Percentiles rank a stretch among this genome's conserved stretches.
phyloP scores from a whole-genome alignment of 2,888 invertebrate species.

The Automeris io region DNA sequence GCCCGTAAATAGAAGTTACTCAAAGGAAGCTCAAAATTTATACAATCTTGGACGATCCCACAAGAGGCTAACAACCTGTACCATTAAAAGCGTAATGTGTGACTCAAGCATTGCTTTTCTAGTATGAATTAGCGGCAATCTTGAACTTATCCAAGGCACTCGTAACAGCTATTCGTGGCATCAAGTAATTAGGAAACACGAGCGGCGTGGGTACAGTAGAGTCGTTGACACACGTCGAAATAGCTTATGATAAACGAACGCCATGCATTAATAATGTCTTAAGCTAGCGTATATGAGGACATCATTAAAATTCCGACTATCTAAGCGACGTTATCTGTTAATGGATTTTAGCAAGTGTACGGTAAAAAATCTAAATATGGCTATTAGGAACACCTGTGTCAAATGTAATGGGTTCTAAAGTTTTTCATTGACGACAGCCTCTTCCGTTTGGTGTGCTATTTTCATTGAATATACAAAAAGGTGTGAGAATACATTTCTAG shows the following conservation, averaged over 20 bases:
- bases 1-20: too few relatives aligned
- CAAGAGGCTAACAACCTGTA: slow-evolving; percentile 2
- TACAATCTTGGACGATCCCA: background rate
- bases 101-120: slow-evolving; percentile 2
- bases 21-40: background rate
- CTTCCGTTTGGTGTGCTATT: too few relatives aligned
- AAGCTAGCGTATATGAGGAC: slow-evolving; percentile 12
- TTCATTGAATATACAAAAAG: too few relatives aligned
- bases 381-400: background rate
- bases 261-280: slow-evolving; percentile 14
- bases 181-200: slow-evolving; percentile 5
- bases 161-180: background rate
- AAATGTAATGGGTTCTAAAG: background rate
- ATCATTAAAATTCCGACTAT: slow-evolving; percentile 11
- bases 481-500: too few relatives aligned
- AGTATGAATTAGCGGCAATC: background rate
- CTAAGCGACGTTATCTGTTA: background rate
- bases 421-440: background rate
- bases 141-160: background rate
- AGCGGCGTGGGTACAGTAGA: slow-evolving; percentile 8
- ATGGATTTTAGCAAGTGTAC: background rate
- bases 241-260: slow-evolving; percentile 21
- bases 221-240: slow-evolving; percentile 23
- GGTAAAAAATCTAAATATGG: background rate
- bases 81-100: background rate